phyloP scores from a whole-genome alignment of 2,888 invertebrate species.

The Chorisops tibialis region DNA sequence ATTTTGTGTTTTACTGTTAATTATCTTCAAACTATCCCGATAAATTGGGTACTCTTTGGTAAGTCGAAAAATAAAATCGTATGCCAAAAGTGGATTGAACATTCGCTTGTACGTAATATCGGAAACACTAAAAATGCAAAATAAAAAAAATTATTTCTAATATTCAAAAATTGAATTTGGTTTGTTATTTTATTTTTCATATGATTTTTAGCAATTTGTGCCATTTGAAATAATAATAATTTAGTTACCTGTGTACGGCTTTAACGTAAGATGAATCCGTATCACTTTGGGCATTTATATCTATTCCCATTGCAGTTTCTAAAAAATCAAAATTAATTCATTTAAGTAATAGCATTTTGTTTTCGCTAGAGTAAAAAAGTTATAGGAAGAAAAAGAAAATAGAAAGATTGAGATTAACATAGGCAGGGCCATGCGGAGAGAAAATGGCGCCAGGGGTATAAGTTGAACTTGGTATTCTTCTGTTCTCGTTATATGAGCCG shows the following conservation, averaged over 20 bases:
- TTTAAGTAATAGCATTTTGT: too few relatives aligned
- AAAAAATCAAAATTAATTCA: slow-evolving; percentile 3
- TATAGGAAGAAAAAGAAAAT: too few relatives aligned
- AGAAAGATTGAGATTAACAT: too few relatives aligned
- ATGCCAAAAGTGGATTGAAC: slow-evolving; percentile 23
- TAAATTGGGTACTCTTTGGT: slow-evolving; percentile 6
- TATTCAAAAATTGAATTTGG: not conserved
- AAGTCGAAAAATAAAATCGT: slow-evolving; percentile 17
- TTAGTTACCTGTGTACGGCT: slow-evolving; percentile 59
- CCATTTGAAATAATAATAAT: slow-evolving; percentile 41
- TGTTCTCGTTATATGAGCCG: too few relatives aligned
- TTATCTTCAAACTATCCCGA: slow-evolving; percentile 9
- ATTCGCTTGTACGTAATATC: slow-evolving; percentile 16
- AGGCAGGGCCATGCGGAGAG: too few relatives aligned
- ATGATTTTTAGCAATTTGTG: too few relatives aligned
- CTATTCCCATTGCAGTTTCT: slow-evolving; percentile 73
- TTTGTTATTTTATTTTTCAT: too few relatives aligned
- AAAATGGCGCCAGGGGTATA: too few relatives aligned
- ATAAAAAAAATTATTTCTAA: not conserved
- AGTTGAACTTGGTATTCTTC: too few relatives aligned
- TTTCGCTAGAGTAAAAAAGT: too few relatives aligned
- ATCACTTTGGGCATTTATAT: slow-evolving; percentile 63
- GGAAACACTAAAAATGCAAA: slow-evolving; percentile 6
- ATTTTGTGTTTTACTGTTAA: slow-evolving; percentile 21
- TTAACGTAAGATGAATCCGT: slow-evolving; percentile 64